Percentiles rank a stretch among this genome's conserved stretches.
These are phyloP conservation scores for Amia ocellicauda DNA, from an alignment of 2,113 vertebrate genomes.

Conservation along the genomic window DNA sequence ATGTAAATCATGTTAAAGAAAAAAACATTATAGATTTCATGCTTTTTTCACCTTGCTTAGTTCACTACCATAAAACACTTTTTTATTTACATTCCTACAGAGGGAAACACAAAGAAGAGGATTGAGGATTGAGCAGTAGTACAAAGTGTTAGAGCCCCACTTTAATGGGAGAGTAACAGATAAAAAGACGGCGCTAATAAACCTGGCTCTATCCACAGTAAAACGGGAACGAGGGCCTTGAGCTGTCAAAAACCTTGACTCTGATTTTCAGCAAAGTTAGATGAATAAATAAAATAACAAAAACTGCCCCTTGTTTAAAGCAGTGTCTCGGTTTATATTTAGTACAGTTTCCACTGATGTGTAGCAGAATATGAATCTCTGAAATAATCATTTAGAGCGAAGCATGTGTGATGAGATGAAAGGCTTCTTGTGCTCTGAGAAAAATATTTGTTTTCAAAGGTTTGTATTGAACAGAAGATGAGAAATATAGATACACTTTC, in stretches of 20 bases:
- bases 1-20: slow-evolving; percentile 67
- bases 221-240: slow-evolving; percentile 27
- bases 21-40: slow-evolving; percentile 64
- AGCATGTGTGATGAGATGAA: too few relatives aligned
- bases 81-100: slow-evolving; percentile 58
- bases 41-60: slow-evolving; percentile 45
- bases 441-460: too few relatives aligned
- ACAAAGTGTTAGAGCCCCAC: slow-evolving; percentile 44
- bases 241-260: slow-evolving; percentile 21
- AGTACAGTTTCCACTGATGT: too few relatives aligned
- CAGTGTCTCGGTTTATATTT: slow-evolving; percentile 31
- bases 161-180: slow-evolving; percentile 58
- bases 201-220: slow-evolving; percentile 32
- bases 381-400: too few relatives aligned
- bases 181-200: slow-evolving; percentile 11
- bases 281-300: too few relatives aligned
- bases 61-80: slow-evolving; percentile 61
- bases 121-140: slow-evolving; percentile 63
- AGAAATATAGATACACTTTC: too few relatives aligned
- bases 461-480: too few relatives aligned
- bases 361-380: too few relatives aligned
- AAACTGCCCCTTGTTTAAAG: not conserved
- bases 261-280: slow-evolving; percentile 22
- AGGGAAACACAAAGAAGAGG: slow-evolving; percentile 66
- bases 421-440: too few relatives aligned